phyloP scores from a whole-genome alignment of 2,113 vertebrate genomes.

The Acrocephalus arundinaceus region DNA sequence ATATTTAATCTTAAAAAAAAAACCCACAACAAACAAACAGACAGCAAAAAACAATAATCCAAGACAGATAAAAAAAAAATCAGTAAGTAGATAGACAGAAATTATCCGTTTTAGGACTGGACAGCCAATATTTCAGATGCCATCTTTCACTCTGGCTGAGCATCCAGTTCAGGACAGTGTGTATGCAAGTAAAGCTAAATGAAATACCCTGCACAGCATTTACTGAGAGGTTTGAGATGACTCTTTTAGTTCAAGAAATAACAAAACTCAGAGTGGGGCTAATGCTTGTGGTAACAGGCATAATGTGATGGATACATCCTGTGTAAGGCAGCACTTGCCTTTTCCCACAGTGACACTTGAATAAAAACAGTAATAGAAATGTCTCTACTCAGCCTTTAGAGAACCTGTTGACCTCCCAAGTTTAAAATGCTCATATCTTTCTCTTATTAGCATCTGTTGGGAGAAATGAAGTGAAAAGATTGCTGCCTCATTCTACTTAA shows the following conservation, averaged over 20 bases:
- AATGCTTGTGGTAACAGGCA: fast-evolving
- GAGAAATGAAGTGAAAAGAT: constrained; percentile 13
- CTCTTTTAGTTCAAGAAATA: neutral
- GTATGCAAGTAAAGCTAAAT: neutral
- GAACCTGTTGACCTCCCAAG: neutral
- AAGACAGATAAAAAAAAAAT: neutral
- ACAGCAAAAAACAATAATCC: neutral
- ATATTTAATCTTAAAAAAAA: neutral
- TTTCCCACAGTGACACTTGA: neutral
- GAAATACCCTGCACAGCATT: neutral
- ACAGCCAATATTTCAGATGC: neutral
- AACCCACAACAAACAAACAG: neutral
- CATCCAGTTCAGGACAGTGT: neutral
- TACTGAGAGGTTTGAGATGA: neutral
- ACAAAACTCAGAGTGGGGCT: neutral
- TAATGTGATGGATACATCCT: fast-evolving
- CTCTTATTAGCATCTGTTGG: neutral
- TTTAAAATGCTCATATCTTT: neutral
- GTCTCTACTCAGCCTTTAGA: neutral
- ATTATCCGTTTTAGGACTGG: neutral
- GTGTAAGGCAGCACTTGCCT: fast-evolving
- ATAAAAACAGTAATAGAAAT: neutral
- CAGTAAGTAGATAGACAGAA: neutral
- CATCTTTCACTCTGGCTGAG: neutral
- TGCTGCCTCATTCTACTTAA: neutral